A percentile compares a stretch with the other conserved stretches of the same genome.
phyloP scores from a whole-genome alignment of 2,888 invertebrate species.

The Ophioninae sp. region DNA sequence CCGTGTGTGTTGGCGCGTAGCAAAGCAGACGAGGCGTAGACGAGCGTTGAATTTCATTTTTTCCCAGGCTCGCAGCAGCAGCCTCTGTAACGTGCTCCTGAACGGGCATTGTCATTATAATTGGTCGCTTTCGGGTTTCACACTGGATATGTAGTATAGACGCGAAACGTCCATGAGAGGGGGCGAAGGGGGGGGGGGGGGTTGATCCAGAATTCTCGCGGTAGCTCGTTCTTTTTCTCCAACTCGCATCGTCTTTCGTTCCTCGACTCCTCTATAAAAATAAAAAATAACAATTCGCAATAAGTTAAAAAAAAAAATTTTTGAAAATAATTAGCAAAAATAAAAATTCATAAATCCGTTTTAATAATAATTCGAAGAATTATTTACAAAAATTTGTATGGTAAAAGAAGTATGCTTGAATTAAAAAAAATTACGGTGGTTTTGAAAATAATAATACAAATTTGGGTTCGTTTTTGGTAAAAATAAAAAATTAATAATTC shows the following conservation, averaged over 20 bases:
- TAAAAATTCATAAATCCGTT: too few species aligned
- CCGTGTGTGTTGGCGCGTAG: not conserved
- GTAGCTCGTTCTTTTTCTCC: constrained; percentile 9
- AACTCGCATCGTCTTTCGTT: constrained; percentile 4
- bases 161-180: not conserved
- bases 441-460: too few species aligned
- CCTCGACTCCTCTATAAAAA: not conserved
- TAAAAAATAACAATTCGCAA: too few species aligned
- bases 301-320: too few species aligned
- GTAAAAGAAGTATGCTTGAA: too few species aligned
- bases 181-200: not conserved
- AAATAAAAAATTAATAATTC: too few species aligned
- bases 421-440: too few species aligned
- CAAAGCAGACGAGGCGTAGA: constrained; percentile 15
- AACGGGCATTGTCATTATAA: constrained; percentile 80
- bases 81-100: constrained; percentile 61
- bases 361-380: too few species aligned
- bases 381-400: too few species aligned
- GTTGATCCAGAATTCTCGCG: not conserved
- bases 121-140: constrained; percentile 79
- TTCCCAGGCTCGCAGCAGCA: constrained; percentile 72
- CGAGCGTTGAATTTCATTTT: constrained; percentile 70
- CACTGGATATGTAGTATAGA: constrained; percentile 51
- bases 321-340: too few species aligned
- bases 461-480: too few species aligned